Evolutionary conservation across 37 sponge, comb jelly and placozoan species (phyloP).

Genomic region (Halichondria panicea): DNA sequence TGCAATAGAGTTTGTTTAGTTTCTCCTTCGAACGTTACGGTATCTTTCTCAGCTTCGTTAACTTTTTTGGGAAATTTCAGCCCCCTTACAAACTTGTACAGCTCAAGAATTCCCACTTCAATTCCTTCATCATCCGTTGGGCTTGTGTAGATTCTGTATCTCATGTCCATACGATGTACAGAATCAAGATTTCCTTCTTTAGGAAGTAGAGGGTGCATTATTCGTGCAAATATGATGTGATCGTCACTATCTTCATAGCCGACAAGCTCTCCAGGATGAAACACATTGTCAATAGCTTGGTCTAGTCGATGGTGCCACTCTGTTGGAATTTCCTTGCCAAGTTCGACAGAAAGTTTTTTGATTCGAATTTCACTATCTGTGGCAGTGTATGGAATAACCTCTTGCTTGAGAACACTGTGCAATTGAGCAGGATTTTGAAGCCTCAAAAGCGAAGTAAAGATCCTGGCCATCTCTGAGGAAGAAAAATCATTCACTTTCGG

Average conservation of each 20-base stretch:
- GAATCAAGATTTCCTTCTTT: neutral
- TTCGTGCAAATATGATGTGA: conserved; percentile 30
- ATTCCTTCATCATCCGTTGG: conserved; percentile 13
- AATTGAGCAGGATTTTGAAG: too few species aligned
- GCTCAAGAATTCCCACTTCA: conserved; percentile 11
- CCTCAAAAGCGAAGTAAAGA: neutral
- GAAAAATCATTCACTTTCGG: neutral
- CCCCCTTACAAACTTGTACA: conserved; percentile 42
- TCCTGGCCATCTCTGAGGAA: neutral
- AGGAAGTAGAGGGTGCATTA: conserved; percentile 24
- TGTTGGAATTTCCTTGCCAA: conserved; percentile 43
- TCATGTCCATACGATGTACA: neutral
- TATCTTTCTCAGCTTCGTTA: too few species aligned
- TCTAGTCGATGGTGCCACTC: conserved; percentile 27
- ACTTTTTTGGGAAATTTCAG: too few species aligned
- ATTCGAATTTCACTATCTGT: neutral
- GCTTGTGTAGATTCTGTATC: conserved; percentile 10
- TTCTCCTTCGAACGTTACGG: conserved; percentile 8
- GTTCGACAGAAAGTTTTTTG: neutral
- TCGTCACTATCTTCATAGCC: conserved; percentile 54
- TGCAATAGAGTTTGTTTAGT: too few species aligned
- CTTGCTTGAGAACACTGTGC: too few species aligned
- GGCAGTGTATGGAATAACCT: too few species aligned
- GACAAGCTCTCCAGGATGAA: conserved; percentile 48
- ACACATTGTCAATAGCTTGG: conserved; percentile 38